Evolutionary conservation across 2,888 invertebrate species (phyloP), one percentile per base, ranked within the genome.

Genomic region (Stenodema calcarata): DNA sequence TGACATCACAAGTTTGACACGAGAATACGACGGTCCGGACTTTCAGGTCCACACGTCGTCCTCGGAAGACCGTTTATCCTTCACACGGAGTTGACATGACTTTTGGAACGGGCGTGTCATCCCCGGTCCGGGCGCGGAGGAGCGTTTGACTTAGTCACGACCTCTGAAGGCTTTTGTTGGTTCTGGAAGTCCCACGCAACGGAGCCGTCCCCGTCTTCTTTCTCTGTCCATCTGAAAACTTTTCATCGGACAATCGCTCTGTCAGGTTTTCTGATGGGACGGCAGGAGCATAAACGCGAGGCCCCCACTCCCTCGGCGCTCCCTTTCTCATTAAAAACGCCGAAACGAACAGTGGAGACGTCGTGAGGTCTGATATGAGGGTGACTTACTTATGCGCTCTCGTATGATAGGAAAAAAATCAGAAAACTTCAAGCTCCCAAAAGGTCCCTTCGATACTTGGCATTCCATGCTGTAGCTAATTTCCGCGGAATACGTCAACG

Each of bases 81-180:
- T 70, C 70, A n/a, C 70, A 70, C 73, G 41, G 41, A 73, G 73
- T 73, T 73, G 73, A 73, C 73, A 73, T 73, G 73, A 73, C 30
- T 41, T 73, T 73, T 23, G 6, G 69, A 28, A 69, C 41, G 35
- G 80, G 80, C 80, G 69, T 69, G 82, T 82, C 82, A 82, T 82
- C 82, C 70, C 42, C 23, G 82, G 35, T 35, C 35, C 35, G 41
- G 69, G 82, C 41, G 30, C 42, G 69, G 44, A 44, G 44, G 30
- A 41, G 82, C 82, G 70, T 82, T 80, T 82, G 70, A 82, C 82
- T 82, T 69, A 82, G 82, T 82, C 82, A 82, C 82, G 82, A 82
- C 82, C 70, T 82, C 82, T 42, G 42, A 23, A 18, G n/a, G 69
- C 82, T 82, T 82, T 82, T 82, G 82, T 82, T 82, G 82, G 70